Base-by-base conservation (phyloP, 2,797 vertebrate genomes). In the Phalloptychus januarius region DNA sequence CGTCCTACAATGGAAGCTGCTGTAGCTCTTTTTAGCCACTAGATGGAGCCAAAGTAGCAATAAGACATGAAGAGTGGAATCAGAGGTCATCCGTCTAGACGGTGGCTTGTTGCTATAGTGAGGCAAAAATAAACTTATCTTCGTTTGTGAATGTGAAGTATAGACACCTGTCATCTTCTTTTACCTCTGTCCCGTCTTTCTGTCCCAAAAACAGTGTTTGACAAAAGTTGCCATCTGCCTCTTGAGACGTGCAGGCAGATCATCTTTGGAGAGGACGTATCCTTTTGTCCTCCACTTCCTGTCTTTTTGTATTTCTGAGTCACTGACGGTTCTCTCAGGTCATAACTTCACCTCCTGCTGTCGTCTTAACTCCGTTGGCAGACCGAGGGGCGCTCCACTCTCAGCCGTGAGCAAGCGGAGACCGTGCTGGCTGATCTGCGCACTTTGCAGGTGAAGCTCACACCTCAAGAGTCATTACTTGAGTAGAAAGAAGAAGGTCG, bases 221-320 rank as follows among this genome's bases (percentile, higher is more conserved):
- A 94, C 72, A 93, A 91, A 90, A 91, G 93, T 85, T 94, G 94
- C 85, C 91, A 93, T 80, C 93, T 96, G 75, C 93, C 95, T 13
- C 83, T 96, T 92, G 95, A 96, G 77, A 95, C 94, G 0, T 96
- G 95, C 92, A 93, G 95, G 84, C 94, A 96, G 87, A 89, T 96
- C 85, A 94, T 96, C 83, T 94, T 96, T 79, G 91, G 81, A 77
- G 93, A 95, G 83, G 89, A 94, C 44, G 95, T 96, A 96, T 96
- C 95, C 93, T 95, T 95, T 82, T 75, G 44, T 79, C 63, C 67
- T 71, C 3, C 31, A 67, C 56, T 61, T 25, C 31, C 25, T 65
- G 46, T 65, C 54, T 70, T 23, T 46, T 16, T 31, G 56, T 45
- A 23, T 54, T 70, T 76, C 33, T 38, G 42, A 31, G 52, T 16